Evolutionary conservation across 2,113 vertebrate species (phyloP).

Genomic region (Daphoenositta chrysoptera): DNA sequence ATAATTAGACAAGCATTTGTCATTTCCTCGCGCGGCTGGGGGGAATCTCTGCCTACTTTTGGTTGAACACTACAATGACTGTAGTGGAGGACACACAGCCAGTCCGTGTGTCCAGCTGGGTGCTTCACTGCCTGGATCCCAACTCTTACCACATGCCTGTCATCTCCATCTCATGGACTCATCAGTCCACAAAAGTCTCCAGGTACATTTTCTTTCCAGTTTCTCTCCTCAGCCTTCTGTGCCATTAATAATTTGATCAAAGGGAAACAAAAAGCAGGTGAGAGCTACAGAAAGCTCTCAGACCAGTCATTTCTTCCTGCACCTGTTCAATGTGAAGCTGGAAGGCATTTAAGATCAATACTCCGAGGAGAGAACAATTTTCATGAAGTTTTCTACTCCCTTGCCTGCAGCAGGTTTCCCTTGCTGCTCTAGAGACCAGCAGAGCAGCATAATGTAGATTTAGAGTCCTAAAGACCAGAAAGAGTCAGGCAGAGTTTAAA

Average conservation of each 20-base stretch:
- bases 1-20: not conserved
- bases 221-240: not conserved
- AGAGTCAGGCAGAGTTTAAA: not conserved
- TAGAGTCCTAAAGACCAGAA: not conserved
- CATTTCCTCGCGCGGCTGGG: not conserved
- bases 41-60: not conserved
- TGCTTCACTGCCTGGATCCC: not conserved
- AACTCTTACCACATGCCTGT: fast-evolving
- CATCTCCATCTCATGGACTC: not conserved
- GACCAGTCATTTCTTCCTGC: not conserved
- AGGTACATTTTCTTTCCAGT: not conserved
- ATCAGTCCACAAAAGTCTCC: not conserved
- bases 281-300: not conserved
- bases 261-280: not conserved
- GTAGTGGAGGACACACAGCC: not conserved
- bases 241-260: not conserved
- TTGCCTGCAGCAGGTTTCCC: not conserved
- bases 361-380: not conserved
- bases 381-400: not conserved
- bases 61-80: not conserved
- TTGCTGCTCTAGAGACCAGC: not conserved
- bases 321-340: not conserved
- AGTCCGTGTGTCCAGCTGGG: fast-evolving
- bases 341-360: not conserved
- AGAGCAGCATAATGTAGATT: not conserved